Evolutionary conservation across 2,797 vertebrate genomes (phyloP).

Genomic region (Gymnodraco acuticeps): DNA sequence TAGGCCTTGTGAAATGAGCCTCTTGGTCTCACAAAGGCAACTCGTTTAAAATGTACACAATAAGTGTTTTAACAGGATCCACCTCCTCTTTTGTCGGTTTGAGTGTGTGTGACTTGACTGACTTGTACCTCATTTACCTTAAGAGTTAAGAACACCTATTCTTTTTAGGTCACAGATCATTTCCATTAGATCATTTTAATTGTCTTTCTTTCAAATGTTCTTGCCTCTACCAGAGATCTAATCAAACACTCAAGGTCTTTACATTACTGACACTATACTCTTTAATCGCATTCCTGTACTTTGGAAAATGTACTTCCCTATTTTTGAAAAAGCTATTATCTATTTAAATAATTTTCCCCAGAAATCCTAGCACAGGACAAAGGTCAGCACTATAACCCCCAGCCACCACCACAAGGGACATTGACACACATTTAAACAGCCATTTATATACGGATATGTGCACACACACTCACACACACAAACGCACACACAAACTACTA

Average conservation of each 20-base stretch:
- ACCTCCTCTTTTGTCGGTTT: no score
- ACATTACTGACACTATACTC: no score
- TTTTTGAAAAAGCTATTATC: no score
- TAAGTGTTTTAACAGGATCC: no score
- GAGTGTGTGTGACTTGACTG: no score
- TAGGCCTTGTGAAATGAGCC: not conserved
- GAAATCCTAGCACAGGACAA: not conserved
- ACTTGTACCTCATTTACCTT: not conserved
- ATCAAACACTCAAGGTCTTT: not conserved
- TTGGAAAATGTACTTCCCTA: not conserved
- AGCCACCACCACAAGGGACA: not conserved
- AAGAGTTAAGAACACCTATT: no score
- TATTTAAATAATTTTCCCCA: not conserved
- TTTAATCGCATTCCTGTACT: not conserved
- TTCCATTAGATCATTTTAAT: not conserved
- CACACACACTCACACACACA: constrained; percentile 13
- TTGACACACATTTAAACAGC: not conserved
- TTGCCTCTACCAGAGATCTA: not conserved
- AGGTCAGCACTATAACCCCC: not conserved
- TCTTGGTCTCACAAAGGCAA: not conserved
- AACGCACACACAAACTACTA: not conserved
- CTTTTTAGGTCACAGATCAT: not conserved
- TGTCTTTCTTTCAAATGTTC: no score
- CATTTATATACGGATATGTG: not conserved
- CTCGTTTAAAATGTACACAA: not conserved